Conservation (phyloP, 2,797 vertebrate species). For the Xenops minutus region DNA sequence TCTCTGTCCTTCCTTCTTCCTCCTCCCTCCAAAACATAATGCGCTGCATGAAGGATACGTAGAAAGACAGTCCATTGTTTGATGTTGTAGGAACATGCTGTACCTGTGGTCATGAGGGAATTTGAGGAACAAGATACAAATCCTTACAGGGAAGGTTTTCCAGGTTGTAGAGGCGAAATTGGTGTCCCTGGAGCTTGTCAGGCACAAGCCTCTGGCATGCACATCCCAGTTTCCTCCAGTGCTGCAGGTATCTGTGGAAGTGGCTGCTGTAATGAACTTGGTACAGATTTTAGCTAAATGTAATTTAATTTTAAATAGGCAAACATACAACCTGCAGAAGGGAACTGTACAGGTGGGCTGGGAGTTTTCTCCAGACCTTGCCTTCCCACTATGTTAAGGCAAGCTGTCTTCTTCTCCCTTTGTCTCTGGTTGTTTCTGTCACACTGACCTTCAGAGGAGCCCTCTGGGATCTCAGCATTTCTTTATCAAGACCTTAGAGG, state of each 20-base stretch:
- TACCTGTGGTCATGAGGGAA: too few relatives aligned
- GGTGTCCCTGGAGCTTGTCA: too few relatives aligned
- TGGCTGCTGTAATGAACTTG: rapidly evolving
- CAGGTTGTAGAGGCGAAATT: too few relatives aligned
- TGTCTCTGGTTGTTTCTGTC: neutral
- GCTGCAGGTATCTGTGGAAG: neutral
- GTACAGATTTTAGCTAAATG: neutral
- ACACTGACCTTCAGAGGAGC: slow-evolving; percentile 32
- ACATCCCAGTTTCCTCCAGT: neutral
- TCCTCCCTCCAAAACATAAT: too few relatives aligned
- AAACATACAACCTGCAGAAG: neutral
- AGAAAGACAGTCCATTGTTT: too few relatives aligned
- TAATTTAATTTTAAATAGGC: neutral
- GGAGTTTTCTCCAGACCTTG: neutral
- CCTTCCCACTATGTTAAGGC: neutral
- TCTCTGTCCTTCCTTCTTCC: too few relatives aligned
- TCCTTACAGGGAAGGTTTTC: too few relatives aligned
- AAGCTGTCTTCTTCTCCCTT: neutral
- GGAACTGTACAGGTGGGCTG: neutral
- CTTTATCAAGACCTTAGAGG: neutral
- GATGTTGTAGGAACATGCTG: too few relatives aligned
- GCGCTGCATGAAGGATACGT: too few relatives aligned
- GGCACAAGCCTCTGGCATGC: too few relatives aligned
- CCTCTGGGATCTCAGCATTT: slow-evolving; percentile 26
- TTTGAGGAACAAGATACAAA: too few relatives aligned